Base-by-base conservation (phyloP, 2,888 invertebrate species). In the Formica aserva region DNA sequence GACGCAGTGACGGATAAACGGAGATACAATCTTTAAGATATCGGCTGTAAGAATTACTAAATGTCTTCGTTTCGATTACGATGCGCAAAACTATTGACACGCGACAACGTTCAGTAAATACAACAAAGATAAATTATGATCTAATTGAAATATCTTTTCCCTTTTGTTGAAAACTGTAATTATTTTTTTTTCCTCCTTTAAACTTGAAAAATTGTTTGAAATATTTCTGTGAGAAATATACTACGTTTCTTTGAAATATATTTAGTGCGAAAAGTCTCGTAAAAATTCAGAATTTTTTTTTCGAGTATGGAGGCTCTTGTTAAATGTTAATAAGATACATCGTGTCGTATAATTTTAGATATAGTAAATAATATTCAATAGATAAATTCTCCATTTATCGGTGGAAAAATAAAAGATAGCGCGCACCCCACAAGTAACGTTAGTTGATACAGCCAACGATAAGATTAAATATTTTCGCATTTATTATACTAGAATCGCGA, bases 391-490 rank as follows among this genome's bases (percentile, higher is more conserved):
- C 1, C 1, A 38, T 41, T 67, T 63, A 15, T 62, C 3, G n/a
- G 32, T 26, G n/a, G 1, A 18, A 38, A 52, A 77, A 13, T 67
- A 13, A 38, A 66, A 35, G n/a, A n/a, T 52, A 52, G 26, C 57
- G 11, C 29, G 13, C 13, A 55, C 18, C 1, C 13, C 0, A 6
- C 32, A 41, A 67, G 26, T 66, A 52, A 76, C 8, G 65, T 4
- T 9, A 52, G n/a, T 29, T n/a, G 29, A 55, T 77, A 22, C 8
- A 66, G 81, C 32, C 18, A 22, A 83, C 62, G 66, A 72, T 83
- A 74, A 82, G 83, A 83, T 84, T 60, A 84, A 84, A 74, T 84
- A 83, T 74, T 66, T 55, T 74, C 74, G 65, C 65, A 57, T 57
- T 55, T 77, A 77, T 71, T 77, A 41, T 57, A 71, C 15, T 72